phyloP scores from a whole-genome alignment of 2,113 vertebrate genomes.

The Serinus canaria region DNA sequence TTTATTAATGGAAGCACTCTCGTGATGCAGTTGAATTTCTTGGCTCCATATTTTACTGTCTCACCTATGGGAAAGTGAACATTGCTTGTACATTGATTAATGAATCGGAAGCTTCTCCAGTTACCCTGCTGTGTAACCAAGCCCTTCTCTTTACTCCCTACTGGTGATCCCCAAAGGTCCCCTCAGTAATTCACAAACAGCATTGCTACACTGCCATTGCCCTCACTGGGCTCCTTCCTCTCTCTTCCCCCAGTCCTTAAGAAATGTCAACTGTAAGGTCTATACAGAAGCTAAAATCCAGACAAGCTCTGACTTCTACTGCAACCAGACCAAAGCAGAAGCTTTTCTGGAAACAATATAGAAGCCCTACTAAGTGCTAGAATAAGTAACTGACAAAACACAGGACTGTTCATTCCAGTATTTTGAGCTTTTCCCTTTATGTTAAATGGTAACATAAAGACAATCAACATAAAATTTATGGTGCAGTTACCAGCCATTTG shows the following conservation, averaged over 20 bases:
- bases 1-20: not conserved
- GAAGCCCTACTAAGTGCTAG: not conserved
- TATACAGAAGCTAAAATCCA: not conserved
- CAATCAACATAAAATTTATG: not conserved
- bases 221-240: not conserved
- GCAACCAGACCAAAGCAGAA: not conserved
- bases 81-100: not conserved
- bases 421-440: not conserved
- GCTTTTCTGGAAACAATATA: not conserved
- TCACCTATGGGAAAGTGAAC: not conserved
- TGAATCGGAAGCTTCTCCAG: not conserved
- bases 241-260: not conserved
- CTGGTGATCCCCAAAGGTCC: not conserved
- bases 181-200: not conserved
- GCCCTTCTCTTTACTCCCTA: not conserved
- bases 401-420: not conserved
- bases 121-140: not conserved
- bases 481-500: not conserved
- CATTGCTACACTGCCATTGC: fast-evolving
- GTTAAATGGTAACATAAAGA: not conserved
- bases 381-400: not conserved
- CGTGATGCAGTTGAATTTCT: not conserved
- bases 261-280: not conserved
- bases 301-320: not conserved
- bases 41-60: not conserved